Base-by-base conservation (phyloP, 2,797 vertebrate genomes). In the Rhynchotus rufescens region DNA sequence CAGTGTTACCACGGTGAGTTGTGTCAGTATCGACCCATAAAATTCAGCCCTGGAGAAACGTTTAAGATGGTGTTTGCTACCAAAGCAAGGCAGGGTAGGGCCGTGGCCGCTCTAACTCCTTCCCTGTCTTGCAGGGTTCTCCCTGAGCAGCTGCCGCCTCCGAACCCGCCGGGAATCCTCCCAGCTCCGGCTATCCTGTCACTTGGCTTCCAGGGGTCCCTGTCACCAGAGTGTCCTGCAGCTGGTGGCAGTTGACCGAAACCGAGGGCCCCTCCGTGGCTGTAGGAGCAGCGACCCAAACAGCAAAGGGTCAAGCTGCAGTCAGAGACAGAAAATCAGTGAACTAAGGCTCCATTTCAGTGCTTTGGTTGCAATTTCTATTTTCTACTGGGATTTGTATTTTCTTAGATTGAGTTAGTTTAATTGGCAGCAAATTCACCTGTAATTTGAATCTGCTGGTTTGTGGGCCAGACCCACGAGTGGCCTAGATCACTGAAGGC, bases 221-320 rank as follows among this genome's bases (percentile, higher is more conserved):
- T 71, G 17, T 36, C 47, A 45, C 72, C 77, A 74, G 47, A 3
- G 68, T 66, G 45, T 56, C 15, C 22, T 60, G 28, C 52, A 38
- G 67, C 38, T 84, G 26, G 30, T 85, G 56, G 51, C 23, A 77
- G 38, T 2, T 17, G 40, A 13, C 26, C 47, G 65, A 84, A 86
- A 69, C 56, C 51, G n/a, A 3, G 44, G 34, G 62, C 68, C 56
- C 71, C 40, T 23, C 45, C 30, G 56, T 21, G 47, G 6, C 10
- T 15, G 30, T 13, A 12, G 2, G 9, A 21, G 49, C 6, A 36
- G 45, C 0, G 7, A 84, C 25, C 45, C 30, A 14, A 1, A 5
- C 1, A 68, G 78, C 62, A 40, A 71, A 81, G 80, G 9, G 19
- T 78, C 42, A 56, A n/a, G 9, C 8, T 57, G 22, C 51, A 61